These are phyloP conservation scores for Micronycteris hirsuta DNA, from an alignment of 2,113 vertebrate genomes.

Conservation along the genomic window DNA sequence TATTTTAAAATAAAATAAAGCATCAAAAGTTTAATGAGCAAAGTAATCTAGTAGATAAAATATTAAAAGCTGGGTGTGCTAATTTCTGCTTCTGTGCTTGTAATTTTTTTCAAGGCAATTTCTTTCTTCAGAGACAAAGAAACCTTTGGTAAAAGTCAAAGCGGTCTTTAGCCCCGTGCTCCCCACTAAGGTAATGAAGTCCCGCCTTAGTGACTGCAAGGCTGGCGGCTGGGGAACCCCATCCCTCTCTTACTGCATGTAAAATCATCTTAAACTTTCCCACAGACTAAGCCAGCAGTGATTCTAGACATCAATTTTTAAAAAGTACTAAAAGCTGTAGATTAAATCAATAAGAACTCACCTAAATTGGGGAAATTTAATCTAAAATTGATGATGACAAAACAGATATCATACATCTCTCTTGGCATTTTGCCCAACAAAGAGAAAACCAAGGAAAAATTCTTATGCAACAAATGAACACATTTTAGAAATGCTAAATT, in stretches of 20 bases:
- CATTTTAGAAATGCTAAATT: neutral
- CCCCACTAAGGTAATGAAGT: neutral
- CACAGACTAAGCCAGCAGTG: neutral
- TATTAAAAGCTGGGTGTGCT: neutral
- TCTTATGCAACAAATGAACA: conserved; percentile 43
- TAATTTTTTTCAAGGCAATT: neutral
- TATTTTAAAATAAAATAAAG: neutral
- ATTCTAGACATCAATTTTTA: neutral
- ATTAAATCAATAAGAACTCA: conserved; percentile 19
- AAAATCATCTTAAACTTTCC: neutral
- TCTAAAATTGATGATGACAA: conserved; percentile 47
- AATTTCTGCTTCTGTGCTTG: neutral
- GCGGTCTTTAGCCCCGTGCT: neutral
- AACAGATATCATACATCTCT: conserved; percentile 36
- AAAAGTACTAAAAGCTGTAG: neutral
- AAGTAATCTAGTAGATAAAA: neutral
- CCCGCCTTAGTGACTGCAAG: neutral
- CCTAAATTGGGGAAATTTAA: neutral
- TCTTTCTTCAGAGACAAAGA: neutral
- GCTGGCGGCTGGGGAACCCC: too few species aligned
- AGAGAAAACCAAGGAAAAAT: conserved; percentile 28
- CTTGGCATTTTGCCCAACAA: conserved; percentile 30
- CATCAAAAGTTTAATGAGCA: neutral
- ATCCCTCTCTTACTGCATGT: neutral
- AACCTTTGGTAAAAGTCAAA: neutral